A percentile compares a stretch with the other conserved stretches of the same genome.
phyloP scores from a whole-genome alignment of 1,140 invertebrate species.

The Heliconius himera region DNA sequence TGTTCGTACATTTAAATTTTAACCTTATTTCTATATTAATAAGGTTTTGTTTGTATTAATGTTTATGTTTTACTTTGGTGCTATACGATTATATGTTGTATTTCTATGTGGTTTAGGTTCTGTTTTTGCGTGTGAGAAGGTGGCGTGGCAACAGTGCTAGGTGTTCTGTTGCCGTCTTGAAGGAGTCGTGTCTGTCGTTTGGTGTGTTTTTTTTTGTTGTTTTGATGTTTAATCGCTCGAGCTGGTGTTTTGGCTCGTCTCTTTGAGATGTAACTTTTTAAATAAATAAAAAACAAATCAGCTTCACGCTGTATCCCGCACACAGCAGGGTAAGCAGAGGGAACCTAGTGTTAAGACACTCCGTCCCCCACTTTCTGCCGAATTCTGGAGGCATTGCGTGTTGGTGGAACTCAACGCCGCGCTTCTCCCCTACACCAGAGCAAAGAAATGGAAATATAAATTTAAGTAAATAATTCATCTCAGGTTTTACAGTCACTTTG shows the following conservation, averaged over 20 bases:
- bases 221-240: not conserved
- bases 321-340: too few species aligned
- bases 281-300: too few species aligned
- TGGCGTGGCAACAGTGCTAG: conserved; percentile 48
- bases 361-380: too few species aligned
- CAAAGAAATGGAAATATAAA: too few species aligned
- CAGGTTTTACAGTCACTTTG: too few species aligned
- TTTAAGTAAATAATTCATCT: too few species aligned
- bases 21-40: not conserved
- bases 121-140: conserved; percentile 29
- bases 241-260: conserved; percentile 1
- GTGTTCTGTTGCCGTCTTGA: not conserved
- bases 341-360: too few species aligned
- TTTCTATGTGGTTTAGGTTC: conserved; percentile 31
- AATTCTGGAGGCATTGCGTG: too few species aligned
- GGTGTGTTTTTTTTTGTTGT: conserved; percentile 5
- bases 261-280: not conserved
- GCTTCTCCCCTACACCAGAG: too few species aligned
- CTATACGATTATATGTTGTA: conserved; percentile 28
- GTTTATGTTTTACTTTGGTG: not conserved
- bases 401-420: too few species aligned
- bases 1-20: not conserved
- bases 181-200: conserved; percentile 18
- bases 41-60: not conserved
- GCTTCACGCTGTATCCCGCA: too few species aligned